These are phyloP conservation scores for Strongylocentrotus purpuratus DNA, from an alignment of 35 echinoderm and acorn worm species.

Conservation along the genomic window DNA sequence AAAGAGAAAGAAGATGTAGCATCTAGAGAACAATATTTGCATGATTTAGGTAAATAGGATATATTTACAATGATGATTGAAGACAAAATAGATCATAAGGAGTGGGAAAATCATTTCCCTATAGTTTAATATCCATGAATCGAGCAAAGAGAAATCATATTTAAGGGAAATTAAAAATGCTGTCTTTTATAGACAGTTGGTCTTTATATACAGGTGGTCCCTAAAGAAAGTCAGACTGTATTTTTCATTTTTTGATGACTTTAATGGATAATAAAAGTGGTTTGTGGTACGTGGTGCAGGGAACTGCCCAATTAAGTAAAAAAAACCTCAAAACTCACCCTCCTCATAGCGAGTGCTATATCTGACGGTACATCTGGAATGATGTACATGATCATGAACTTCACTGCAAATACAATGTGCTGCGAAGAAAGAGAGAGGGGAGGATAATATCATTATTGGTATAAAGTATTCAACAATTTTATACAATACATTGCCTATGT, in stretches of 20 bases:
- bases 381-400: slow-evolving; percentile 86
- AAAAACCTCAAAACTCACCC: slow-evolving; percentile 60
- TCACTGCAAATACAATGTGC: slow-evolving; percentile 95
- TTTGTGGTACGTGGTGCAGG: too few relatives aligned
- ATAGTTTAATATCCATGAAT: too few relatives aligned
- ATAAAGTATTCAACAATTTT: too few relatives aligned
- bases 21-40: not conserved
- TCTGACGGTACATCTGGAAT: slow-evolving; percentile 95
- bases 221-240: not conserved
- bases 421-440: slow-evolving; percentile 46
- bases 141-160: too few relatives aligned
- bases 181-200: too few relatives aligned
- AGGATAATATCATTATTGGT: too few relatives aligned
- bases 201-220: too few relatives aligned
- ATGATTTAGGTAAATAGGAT: not conserved
- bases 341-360: slow-evolving; percentile 79
- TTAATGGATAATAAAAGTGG: too few relatives aligned
- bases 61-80: not conserved
- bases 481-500: too few relatives aligned
- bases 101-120: not conserved
- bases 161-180: too few relatives aligned
- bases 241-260: not conserved
- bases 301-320: not conserved
- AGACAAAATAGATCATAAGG: not conserved
- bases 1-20: not conserved